Percentiles rank a stretch among this genome's conserved stretches.
These are phyloP conservation scores for Chymomyza procnemis DNA, from an alignment of 2,888 invertebrate species.

Conservation along the genomic window DNA sequence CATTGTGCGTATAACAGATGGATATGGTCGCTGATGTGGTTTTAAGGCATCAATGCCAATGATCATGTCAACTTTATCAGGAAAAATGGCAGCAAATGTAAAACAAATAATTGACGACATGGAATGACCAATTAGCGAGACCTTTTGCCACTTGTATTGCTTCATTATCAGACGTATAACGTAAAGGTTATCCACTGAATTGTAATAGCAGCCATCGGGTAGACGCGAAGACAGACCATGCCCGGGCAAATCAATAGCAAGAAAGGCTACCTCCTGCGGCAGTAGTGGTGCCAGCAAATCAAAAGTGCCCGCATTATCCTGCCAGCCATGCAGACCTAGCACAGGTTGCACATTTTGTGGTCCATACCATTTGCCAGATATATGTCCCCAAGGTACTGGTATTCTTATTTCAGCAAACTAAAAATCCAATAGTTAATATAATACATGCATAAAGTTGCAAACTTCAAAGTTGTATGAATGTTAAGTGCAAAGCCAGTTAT, in stretches of 20 bases:
- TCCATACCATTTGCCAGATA: slow-evolving; percentile 87
- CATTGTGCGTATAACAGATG: slow-evolving; percentile 75
- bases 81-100: slow-evolving; percentile 82
- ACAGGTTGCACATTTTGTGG: slow-evolving; percentile 82
- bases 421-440: slow-evolving; percentile 8
- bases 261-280: slow-evolving; percentile 79
- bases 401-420: slow-evolving; percentile 83
- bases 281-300: slow-evolving; percentile 84
- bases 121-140: slow-evolving; percentile 85
- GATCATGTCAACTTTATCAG: slow-evolving; percentile 77
- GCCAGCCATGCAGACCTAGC: slow-evolving; percentile 88
- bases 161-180: slow-evolving; percentile 81
- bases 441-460: no score
- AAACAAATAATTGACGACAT: slow-evolving; percentile 83
- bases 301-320: slow-evolving; percentile 85
- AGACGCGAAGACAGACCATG: slow-evolving; percentile 85
- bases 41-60: slow-evolving; percentile 77
- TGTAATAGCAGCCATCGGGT: slow-evolving; percentile 81
- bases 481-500: background rate
- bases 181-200: slow-evolving; percentile 78
- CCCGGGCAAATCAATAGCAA: slow-evolving; percentile 85
- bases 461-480: no score
- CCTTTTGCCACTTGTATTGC: slow-evolving; percentile 85
- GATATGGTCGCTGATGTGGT: slow-evolving; percentile 71
- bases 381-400: slow-evolving; percentile 84